Base-by-base conservation (phyloP, 2,888 invertebrate genomes). In the Tribolium freemani region DNA sequence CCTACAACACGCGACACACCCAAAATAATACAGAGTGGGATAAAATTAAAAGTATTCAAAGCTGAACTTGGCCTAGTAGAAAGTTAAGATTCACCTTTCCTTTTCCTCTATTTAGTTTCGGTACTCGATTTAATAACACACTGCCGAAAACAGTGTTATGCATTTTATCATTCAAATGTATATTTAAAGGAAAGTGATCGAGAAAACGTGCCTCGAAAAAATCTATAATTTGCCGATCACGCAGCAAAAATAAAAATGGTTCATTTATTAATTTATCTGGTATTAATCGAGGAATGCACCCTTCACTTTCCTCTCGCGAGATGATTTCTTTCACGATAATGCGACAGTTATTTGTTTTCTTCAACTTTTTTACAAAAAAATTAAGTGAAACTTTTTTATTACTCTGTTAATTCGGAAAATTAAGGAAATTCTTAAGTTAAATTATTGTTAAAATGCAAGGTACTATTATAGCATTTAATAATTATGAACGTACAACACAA, bases 1-100 rank as follows among this genome's bases (percentile, higher is more conserved):
- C 57, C 53, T 46, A 57, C 45, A 54, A 26, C 54, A 46, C 16
- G 13, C 51, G 48, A 71, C 71, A 71, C 71, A 67, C 71, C 71
- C 71, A 71, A 66, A 53, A 53, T 50, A 48, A 51, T 50, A 13
- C 60, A 48, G n/a, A 26, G 48, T 68, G 51, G 63, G 51, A 53
- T 73, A 73, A 73, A 70, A 71, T 72, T 76, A 75, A 75, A 67
- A 69, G 54, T 69, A 20, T 60, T 38, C 3, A 26, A 57, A 68
- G 69, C 60, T 75, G 76, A 78, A 77, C 77, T 77, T 77, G 78
- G 76, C 76, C 76, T 74, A 68, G 73, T 78, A 78, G 79, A 79
- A 79, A 79, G 79, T 76, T 74, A 53, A 75, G 75, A 75, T 77
- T 77, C 75, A 76, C 77, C 76, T 77, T 76, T 76, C 70, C 67